phyloP scores from a whole-genome alignment of 2,113 vertebrate genomes.

The Todiramphus chloris region DNA sequence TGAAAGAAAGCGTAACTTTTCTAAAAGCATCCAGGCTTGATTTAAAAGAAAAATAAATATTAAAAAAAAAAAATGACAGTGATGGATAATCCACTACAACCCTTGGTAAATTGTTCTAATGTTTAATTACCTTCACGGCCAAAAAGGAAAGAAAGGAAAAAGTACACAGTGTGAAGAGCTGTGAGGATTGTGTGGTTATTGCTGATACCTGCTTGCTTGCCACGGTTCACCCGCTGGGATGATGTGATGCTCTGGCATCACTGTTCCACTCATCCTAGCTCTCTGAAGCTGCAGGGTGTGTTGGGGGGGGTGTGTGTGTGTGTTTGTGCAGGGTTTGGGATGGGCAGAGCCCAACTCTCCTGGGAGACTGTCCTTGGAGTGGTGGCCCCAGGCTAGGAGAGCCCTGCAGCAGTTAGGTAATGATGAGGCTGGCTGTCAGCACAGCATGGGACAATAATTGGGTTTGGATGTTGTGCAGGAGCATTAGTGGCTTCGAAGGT shows the following conservation, averaged over 20 bases:
- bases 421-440: neutral
- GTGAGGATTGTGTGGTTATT: neutral
- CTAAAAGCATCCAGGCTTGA: neutral
- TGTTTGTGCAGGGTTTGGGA: too few relatives aligned
- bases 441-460: fast-evolving
- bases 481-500: neutral
- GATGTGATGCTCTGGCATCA: fast-evolving
- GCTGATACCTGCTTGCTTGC: neutral
- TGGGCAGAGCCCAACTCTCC: neutral
- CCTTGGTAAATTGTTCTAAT: constrained; percentile 17
- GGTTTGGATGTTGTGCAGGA: fast-evolving
- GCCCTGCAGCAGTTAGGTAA: neutral
- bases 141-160: neutral
- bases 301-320: fast-evolving
- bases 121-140: constrained; percentile 26
- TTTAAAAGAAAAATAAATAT: neutral
- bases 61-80: neutral
- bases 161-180: neutral
- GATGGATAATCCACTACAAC: constrained; percentile 42
- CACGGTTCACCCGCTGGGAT: fast-evolving
- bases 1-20: neutral
- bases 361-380: fast-evolving
- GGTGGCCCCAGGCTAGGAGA: fast-evolving
- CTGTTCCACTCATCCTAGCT: fast-evolving
- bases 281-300: neutral